Evolutionary conservation across 2,113 vertebrate genomes (phyloP), one percentile per base, ranked within the genome.

Genomic region (Vireo altiloquus): DNA sequence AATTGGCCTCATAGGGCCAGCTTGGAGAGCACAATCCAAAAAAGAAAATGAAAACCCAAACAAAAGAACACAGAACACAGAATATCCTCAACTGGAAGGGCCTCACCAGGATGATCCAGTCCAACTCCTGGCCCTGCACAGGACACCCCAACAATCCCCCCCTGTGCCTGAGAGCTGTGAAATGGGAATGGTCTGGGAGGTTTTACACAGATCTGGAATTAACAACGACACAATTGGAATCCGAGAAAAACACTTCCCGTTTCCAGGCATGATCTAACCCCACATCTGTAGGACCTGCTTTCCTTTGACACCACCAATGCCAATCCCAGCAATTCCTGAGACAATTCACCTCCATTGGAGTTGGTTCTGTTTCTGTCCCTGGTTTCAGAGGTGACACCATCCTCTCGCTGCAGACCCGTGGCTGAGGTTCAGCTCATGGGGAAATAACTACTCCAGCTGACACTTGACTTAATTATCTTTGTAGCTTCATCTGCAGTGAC

Each of bases 301-400:
- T 53, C 7, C 15, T 53, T 35, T 33, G 37, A 46, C 25, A 33
- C 23, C 49, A 21, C 1, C 3, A 54, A 1, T 23, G 28, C 10
- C 20, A 46, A 65, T 35, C 19, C 31, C 56, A 72, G 25, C 15
- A 23, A 7, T 17, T n/a, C 13, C 49, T 13, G 40, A 35, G 72
- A 10, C 37, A 25, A 4, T 21, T 33, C 42, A 0, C 21, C 15
- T 8, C 20, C 2, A 0, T 0, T 37, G 31, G 31, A 66, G 64
- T 0, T 13, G n/a, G 6, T 56, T 10, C 27, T 4, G 1, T 61
- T 23, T 37, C 24, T 64, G 1, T 8, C 24, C 39, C 46, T 19
- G 8, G 6, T 49, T 46, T 54, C 39, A 46, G 22, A 14, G 16
- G 18, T 12, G 6, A 10, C 10, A 9, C 7, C 18, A 28, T 30